Evolutionary conservation across 2,888 invertebrate genomes (phyloP), one percentile per base, ranked within the genome.

Genomic region (Ametastegia equiseti): DNA sequence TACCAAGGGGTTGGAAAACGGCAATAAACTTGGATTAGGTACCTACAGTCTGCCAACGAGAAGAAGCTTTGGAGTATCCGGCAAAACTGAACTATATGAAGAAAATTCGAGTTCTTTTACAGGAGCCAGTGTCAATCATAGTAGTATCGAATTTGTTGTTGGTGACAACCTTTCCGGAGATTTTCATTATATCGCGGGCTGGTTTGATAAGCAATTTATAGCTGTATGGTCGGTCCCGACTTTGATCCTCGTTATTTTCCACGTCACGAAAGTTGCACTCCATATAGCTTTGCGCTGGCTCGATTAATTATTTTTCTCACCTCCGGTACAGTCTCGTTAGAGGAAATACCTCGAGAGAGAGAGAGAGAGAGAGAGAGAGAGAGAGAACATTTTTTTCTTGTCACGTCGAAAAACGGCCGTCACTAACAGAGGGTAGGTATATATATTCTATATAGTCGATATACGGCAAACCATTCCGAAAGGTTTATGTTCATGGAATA

Each of bases 11-110:
- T n/a, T 19, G 65, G 3, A 67, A 67, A 39, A 36, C 65, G 75
- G 33, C 75, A 75, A 75, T 75, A 75, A 75, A 75, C 75, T 54
- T 54, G 33, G 19, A 75, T 75, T 75, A 75, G 54, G n/a, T n/a
- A n/a, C 33, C 50, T 6, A 36, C n/a, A 11, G 54, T 19, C 54
- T 6, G 13, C 36, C n/a, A 23, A 33, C 33, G 33, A n/a, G n/a
- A n/a, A n/a, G n/a, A n/a, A n/a, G n/a, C n/a, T n/a, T n/a, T n/a
- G n/a, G n/a, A n/a, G n/a, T n/a, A n/a, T n/a, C 33, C 15, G 50
- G 36, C 6, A 36, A 75, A 36, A 36, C 67, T 36, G 11, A 75
- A 30, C 54, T 54, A 54, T n/a, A n/a, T 36, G 23, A 47, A 23
- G 6, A 15, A 47, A 67, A 67, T 11, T 23, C 3, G 4, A n/a